Evolutionary conservation across 2,113 vertebrate species (phyloP).

Genomic region (Trachemys scripta): DNA sequence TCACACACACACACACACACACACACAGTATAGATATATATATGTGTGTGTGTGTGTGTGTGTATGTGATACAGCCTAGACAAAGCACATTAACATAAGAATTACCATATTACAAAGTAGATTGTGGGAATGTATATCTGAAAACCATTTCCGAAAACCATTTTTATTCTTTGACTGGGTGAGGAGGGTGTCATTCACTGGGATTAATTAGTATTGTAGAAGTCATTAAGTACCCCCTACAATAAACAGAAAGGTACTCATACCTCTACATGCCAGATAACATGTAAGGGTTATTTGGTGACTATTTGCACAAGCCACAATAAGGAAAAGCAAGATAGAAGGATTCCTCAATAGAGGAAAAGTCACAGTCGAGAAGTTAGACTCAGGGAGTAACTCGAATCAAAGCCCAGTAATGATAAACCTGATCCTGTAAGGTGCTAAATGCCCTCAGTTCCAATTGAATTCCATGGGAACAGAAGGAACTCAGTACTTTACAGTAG

Average conservation of each 20-base stretch:
- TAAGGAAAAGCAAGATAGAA: neutral
- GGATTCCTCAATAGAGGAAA: conserved; percentile 2
- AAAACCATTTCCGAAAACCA: neutral
- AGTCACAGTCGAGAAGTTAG: conserved; percentile 16
- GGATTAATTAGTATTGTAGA: neutral
- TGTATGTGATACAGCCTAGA: too few relatives aligned
- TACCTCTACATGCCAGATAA: neutral
- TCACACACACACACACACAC: too few relatives aligned
- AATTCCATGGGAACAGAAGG: too few relatives aligned
- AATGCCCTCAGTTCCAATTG: neutral
- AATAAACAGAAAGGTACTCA: neutral
- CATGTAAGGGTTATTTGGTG: neutral
- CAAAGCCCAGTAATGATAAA: conserved; percentile 19
- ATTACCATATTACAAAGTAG: neutral
- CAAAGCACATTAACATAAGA: neutral
- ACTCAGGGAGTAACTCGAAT: neutral
- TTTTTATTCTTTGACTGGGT: neutral
- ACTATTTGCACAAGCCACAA: neutral
- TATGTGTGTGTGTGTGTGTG: too few relatives aligned
- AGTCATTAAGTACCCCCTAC: neutral
- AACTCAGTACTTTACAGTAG: neutral
- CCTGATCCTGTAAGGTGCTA: conserved; percentile 19
- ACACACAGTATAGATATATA: too few relatives aligned
- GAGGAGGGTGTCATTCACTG: neutral
- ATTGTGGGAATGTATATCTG: neutral